Percentiles rank a stretch among this genome's conserved stretches.
Conservation (phyloP, 2,888 invertebrate genomes). For the Drosophila sordidula region DNA sequence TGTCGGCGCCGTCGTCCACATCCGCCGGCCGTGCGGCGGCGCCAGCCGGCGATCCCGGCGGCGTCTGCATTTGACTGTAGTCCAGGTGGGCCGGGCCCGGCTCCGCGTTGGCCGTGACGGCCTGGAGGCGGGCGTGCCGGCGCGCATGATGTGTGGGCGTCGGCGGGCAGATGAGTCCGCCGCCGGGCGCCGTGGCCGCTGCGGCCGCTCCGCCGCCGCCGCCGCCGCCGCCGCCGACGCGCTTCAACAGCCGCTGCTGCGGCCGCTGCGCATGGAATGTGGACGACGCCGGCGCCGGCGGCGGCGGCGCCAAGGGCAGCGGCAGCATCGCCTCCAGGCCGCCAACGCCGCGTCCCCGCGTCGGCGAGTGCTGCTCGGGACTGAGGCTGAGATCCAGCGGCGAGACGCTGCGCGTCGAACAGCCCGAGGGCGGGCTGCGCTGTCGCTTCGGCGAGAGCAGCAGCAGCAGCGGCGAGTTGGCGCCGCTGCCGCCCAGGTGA, state of each 20-base stretch:
- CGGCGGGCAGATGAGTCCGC: conserved; percentile 91
- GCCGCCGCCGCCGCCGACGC: conserved; percentile 85
- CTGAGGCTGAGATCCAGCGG: conserved; percentile 82
- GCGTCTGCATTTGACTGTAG: conserved; percentile 60
- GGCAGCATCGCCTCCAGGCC: conserved; percentile 33
- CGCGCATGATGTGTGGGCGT: conserved; percentile 95
- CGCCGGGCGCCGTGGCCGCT: conserved; percentile 3
- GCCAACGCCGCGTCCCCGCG: conserved; percentile 73
- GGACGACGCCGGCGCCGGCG: conserved; percentile 83
- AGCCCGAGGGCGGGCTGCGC: conserved; percentile 85
- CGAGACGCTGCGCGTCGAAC: conserved; percentile 85
- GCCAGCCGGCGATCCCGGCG: conserved; percentile 33
- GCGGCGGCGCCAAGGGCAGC: conserved; percentile 37
- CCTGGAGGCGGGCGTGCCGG: conserved; percentile 85
- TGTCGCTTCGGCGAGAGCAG: conserved; percentile 80
- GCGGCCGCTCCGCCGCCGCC: conserved; percentile 65
- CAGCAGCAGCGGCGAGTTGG: conserved; percentile 72
- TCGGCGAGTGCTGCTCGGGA: conserved; percentile 73
- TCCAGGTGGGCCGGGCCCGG: conserved; percentile 71
- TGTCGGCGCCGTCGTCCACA: conserved; percentile 85
- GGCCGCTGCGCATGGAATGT: conserved; percentile 85
- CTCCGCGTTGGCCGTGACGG: conserved; percentile 84
- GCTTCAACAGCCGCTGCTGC: conserved; percentile 88
- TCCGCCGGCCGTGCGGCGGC: conserved; percentile 21
- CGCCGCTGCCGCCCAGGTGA: conserved; percentile 22